These are phyloP conservation scores for Trichechus manatus DNA, from an alignment of 2,113 vertebrate species.

Conservation along the genomic window DNA sequence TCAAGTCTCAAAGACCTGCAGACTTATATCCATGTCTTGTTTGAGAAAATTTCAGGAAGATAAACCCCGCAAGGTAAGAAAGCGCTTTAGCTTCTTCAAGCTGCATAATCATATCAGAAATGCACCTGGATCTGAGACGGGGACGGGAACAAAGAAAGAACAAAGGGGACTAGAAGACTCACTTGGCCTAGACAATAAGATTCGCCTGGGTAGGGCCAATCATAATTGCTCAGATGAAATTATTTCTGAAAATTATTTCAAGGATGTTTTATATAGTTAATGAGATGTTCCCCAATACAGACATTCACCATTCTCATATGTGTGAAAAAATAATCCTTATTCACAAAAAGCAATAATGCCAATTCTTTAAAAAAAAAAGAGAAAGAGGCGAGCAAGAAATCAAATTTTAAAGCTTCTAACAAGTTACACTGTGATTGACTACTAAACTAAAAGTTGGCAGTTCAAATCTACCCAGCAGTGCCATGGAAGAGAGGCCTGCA, in stretches of 20 bases:
- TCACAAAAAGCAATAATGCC: background rate
- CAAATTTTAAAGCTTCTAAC: background rate
- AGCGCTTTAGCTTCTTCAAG: background rate
- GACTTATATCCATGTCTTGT: background rate
- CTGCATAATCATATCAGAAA: background rate
- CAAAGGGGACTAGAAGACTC: background rate
- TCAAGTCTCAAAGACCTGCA: conserved; percentile 2
- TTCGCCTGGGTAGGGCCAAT: background rate
- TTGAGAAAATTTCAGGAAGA: conserved; percentile 63
- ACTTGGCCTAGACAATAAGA: background rate
- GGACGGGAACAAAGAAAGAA: conserved; percentile 12
- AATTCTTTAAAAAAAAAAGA: background rate
- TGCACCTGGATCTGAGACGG: background rate
- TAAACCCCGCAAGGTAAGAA: conserved; percentile 13
- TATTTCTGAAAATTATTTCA: conserved; percentile 50
- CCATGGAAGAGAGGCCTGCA: no score
- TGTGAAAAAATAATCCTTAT: background rate
- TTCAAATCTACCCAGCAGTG: no score
- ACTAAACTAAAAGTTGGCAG: no score
- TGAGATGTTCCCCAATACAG: background rate
- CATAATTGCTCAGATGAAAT: conserved; percentile 48
- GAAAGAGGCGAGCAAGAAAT: background rate
- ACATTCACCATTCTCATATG: background rate
- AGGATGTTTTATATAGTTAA: background rate
- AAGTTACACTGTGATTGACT: background rate